phyloP scores from a whole-genome alignment of 2,113 vertebrate genomes.

The Parus major region DNA sequence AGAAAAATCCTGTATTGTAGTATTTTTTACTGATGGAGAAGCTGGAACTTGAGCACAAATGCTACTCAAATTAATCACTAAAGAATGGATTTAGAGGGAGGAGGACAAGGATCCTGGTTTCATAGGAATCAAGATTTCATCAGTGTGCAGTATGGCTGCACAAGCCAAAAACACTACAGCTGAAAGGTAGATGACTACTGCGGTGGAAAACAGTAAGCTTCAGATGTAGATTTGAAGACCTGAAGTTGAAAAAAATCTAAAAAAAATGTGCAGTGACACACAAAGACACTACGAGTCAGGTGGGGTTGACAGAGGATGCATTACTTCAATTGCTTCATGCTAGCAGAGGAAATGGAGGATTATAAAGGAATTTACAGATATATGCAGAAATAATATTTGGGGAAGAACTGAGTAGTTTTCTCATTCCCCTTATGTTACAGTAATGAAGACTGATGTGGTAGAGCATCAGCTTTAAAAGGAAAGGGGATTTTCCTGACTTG shows the following conservation, averaged over 20 bases:
- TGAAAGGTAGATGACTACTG: not conserved
- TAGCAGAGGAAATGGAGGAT: not conserved
- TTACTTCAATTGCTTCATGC: not conserved
- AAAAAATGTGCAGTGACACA: not conserved
- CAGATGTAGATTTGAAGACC: not conserved
- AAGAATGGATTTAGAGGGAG: not conserved
- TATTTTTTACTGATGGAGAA: not conserved
- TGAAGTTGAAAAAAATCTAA: not conserved
- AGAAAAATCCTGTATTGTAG: not conserved
- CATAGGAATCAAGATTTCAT: not conserved
- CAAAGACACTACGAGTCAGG: not conserved
- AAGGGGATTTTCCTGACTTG: not conserved
- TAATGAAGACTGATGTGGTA: not conserved
- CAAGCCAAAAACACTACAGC: not conserved
- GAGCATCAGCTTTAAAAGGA: not conserved
- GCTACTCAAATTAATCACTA: not conserved
- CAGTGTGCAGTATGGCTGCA: not conserved
- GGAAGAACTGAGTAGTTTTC: not conserved
- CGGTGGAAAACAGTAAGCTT: not conserved
- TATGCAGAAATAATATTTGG: not conserved
- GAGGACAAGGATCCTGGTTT: not conserved
- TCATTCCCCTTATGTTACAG: not conserved
- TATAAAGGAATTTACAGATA: conserved; percentile 1
- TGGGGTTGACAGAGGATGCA: not conserved
- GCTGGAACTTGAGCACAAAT: not conserved